Percentiles rank a stretch among this genome's conserved stretches.
Conservation (phyloP, 2,113 vertebrate species). For the Cryptotis parvus region DNA sequence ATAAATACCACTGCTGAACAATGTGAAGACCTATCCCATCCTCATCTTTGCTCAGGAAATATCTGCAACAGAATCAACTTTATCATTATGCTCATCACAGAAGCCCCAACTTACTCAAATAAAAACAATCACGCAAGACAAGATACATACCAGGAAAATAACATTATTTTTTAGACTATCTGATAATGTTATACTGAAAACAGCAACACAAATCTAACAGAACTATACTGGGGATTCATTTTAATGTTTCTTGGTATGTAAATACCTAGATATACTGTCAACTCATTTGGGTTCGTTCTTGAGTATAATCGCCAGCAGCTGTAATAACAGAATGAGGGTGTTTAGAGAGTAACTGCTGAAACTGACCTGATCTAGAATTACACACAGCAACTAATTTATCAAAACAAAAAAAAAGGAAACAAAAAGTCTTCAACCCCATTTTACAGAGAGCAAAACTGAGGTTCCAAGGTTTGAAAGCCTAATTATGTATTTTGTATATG, state of each 20-base stretch:
- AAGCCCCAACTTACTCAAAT: not conserved
- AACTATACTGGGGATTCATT: not conserved
- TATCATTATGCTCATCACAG: not conserved
- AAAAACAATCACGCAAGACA: slow-evolving; percentile 20
- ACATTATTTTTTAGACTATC: slow-evolving; percentile 30
- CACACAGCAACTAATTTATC: not conserved
- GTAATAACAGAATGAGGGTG: not conserved
- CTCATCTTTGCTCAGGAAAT: not conserved
- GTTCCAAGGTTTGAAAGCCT: slow-evolving; percentile 15
- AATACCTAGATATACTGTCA: not conserved
- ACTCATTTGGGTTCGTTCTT: not conserved
- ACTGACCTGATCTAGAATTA: not conserved
- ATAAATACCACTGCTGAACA: not conserved
- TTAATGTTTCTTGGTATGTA: not conserved
- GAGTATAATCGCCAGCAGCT: not conserved
- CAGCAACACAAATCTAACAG: not conserved
- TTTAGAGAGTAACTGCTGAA: not conserved
- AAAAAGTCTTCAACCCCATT: not conserved
- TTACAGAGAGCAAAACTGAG: slow-evolving; percentile 53
- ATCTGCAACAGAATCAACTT: slow-evolving; percentile 16
- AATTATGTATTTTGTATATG: not conserved
- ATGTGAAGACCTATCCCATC: not conserved
- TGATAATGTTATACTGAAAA: not conserved
- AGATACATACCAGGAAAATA: slow-evolving; percentile 10
- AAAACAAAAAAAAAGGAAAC: not conserved